Conservation (phyloP, 2,113 vertebrate species). For the Hemichromis elongatus region DNA sequence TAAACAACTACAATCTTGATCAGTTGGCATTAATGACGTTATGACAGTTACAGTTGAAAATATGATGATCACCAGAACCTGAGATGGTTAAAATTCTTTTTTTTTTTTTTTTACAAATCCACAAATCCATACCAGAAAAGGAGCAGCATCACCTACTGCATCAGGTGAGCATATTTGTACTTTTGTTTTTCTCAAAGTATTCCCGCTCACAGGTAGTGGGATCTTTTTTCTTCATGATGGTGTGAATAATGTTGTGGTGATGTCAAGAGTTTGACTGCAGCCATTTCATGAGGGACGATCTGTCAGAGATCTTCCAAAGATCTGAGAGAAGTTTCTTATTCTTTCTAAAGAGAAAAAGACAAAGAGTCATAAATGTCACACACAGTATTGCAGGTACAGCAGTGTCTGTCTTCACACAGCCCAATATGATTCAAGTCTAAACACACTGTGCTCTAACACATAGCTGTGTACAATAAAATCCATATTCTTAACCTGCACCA, state of each 20-base stretch:
- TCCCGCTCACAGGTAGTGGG: neutral
- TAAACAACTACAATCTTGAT: neutral
- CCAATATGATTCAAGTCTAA: neutral
- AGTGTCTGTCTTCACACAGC: neutral
- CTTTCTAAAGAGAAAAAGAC: conserved; percentile 50
- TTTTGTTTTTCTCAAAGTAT: neutral
- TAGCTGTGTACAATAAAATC: neutral
- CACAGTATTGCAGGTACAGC: neutral
- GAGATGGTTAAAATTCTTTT: neutral
- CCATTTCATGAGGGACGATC: conserved; percentile 64
- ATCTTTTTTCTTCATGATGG: neutral
- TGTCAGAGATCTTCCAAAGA: conserved; percentile 68
- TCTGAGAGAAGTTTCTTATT: conserved; percentile 65
- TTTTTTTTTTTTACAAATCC: neutral
- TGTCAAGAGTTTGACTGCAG: conserved; percentile 53
- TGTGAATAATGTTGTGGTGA: neutral
- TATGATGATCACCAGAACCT: neutral
- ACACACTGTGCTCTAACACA: neutral
- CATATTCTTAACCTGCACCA: neutral
- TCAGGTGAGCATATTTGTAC: neutral
- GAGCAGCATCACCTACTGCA: neutral
- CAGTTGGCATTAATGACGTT: neutral
- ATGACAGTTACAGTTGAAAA: neutral
- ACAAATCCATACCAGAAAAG: neutral
- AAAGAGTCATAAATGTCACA: neutral